phyloP scores from a whole-genome alignment of 2,888 invertebrate species.

The Ichneumon xanthorius region DNA sequence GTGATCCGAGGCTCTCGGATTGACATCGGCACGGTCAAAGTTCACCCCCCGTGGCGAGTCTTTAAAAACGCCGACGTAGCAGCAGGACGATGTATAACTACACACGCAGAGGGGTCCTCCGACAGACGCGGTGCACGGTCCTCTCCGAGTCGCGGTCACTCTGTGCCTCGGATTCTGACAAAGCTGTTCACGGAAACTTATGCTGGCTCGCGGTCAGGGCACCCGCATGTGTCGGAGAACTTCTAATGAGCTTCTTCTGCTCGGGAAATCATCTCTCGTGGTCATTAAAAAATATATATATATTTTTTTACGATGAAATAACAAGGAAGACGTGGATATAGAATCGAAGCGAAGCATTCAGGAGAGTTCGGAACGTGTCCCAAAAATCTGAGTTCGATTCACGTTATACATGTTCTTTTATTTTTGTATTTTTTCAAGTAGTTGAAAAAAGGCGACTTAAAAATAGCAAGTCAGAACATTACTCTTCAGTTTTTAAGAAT shows the following conservation, averaged over 20 bases:
- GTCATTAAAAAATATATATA: slow-evolving; percentile 30
- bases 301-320: slow-evolving; percentile 11
- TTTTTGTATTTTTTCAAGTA: slow-evolving; percentile 2
- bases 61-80: slow-evolving; percentile 77
- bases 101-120: slow-evolving; percentile 32
- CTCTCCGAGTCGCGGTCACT: slow-evolving; percentile 59
- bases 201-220: slow-evolving; percentile 46
- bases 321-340: background rate
- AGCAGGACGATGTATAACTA: slow-evolving; percentile 49
- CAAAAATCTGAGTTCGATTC: slow-evolving; percentile 5
- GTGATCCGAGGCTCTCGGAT: slow-evolving; percentile 68
- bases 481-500: slow-evolving; percentile 19
- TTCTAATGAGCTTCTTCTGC: slow-evolving; percentile 60
- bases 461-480: slow-evolving; percentile 43
- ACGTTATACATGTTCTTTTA: too few species aligned
- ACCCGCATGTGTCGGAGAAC: slow-evolving; percentile 65
- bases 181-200: slow-evolving; percentile 77
- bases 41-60: slow-evolving; percentile 77
- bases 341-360: background rate
- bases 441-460: background rate
- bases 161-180: slow-evolving; percentile 67
- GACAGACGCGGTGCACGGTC: slow-evolving; percentile 69
- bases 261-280: slow-evolving; percentile 46
- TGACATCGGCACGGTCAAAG: slow-evolving; percentile 81
- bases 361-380: background rate